Evolutionary conservation across 2,113 vertebrate genomes (phyloP).

Genomic region (Acanthisitta chloris): DNA sequence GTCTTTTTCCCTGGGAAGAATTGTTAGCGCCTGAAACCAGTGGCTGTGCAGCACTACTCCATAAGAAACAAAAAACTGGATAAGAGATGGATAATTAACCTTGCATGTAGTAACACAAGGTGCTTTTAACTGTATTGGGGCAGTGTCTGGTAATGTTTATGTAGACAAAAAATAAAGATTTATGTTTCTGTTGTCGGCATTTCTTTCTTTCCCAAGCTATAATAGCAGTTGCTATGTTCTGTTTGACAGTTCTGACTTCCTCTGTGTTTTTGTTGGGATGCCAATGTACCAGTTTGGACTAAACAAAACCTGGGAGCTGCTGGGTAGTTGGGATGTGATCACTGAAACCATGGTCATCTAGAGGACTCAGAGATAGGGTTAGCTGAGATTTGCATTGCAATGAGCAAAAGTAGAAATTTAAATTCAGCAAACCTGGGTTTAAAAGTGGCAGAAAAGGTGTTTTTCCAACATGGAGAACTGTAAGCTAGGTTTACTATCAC

Average conservation of each 20-base stretch:
- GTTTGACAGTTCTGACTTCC: not conserved
- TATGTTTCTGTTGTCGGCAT: not conserved
- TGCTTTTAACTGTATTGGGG: not conserved
- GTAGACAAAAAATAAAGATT: not conserved
- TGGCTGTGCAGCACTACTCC: not conserved
- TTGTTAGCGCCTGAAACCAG: not conserved
- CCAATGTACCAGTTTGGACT: not conserved
- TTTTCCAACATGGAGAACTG: not conserved
- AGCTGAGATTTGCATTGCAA: not conserved
- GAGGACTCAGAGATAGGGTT: rapidly evolving
- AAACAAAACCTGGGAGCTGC: not conserved
- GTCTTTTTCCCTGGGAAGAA: not conserved
- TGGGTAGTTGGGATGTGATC: not conserved
- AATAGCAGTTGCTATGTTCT: not conserved
- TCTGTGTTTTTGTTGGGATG: rapidly evolving
- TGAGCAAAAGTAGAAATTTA: not conserved
- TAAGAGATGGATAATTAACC: not conserved
- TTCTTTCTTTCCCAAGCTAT: not conserved
- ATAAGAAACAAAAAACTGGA: not conserved
- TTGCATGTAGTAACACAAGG: not conserved
- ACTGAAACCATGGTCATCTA: not conserved
- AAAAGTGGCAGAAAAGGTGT: not conserved
- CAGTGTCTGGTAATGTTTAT: not conserved
- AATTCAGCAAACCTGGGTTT: not conserved
- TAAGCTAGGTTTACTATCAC: not conserved